These are phyloP conservation scores for Sinocyclocheilus grahami DNA, from an alignment of 2,113 vertebrate genomes.

Conservation along the genomic window DNA sequence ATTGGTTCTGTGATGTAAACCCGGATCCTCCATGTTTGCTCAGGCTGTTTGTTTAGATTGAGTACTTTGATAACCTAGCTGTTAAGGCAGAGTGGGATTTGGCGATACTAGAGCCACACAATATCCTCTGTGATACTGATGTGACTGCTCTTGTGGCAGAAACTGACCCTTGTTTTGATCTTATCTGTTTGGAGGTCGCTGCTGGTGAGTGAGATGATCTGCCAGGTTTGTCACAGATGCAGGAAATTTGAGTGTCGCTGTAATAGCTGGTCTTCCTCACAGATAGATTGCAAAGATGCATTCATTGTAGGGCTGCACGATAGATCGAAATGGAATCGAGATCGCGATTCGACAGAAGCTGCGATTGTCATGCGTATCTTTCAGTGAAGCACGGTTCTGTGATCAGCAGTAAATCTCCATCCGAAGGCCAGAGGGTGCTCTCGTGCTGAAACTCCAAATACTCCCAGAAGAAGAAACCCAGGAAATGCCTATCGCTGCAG, in stretches of 20 bases:
- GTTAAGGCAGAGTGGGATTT: constrained; percentile 1
- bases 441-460: too few species aligned
- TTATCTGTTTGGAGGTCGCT: not conserved
- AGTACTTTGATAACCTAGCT: not conserved
- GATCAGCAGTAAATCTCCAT: too few species aligned
- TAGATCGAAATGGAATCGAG: too few species aligned
- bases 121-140: constrained; percentile 1
- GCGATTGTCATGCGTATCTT: too few species aligned
- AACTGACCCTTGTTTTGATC: not conserved
- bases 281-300: not conserved
- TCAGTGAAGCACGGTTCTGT: too few species aligned
- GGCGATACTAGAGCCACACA: not conserved
- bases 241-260: not conserved
- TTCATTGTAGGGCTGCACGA: not conserved
- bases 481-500: too few species aligned
- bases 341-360: too few species aligned
- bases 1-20: not conserved
- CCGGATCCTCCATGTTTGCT: not conserved
- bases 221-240: not conserved
- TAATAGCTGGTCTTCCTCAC: constrained; percentile 1
- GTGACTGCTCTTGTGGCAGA: not conserved
- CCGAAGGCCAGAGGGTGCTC: too few species aligned
- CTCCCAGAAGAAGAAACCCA: too few species aligned
- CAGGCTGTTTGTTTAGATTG: constrained; percentile 5
- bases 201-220: not conserved